Evolutionary conservation across 1,140 invertebrate species (phyloP).

Genomic region (Apis florea): DNA sequence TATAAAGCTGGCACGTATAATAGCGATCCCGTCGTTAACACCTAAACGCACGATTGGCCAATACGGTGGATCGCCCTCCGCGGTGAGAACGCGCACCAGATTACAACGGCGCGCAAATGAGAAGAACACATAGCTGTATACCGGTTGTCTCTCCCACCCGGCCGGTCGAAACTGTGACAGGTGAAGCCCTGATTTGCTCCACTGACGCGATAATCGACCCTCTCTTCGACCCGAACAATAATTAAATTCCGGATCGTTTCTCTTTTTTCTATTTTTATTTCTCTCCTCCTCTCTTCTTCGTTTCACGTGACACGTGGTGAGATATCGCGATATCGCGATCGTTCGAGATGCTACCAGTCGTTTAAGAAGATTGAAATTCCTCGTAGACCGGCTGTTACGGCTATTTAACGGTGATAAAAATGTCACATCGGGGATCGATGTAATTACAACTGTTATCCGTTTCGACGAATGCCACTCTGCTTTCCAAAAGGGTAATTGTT

Average conservation of each 20-base stretch:
- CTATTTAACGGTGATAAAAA: constrained; percentile 39
- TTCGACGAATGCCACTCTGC: constrained; percentile 10
- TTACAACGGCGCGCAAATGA: constrained; percentile 28
- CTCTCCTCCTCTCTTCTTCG: background rate
- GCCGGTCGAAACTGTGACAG: constrained; percentile 64
- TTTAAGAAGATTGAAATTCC: constrained; percentile 14
- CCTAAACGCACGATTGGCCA: constrained; percentile 70
- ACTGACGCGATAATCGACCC: constrained; percentile 71
- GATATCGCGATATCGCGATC: background rate
- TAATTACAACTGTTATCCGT: constrained; percentile 42
- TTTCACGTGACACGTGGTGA: background rate
- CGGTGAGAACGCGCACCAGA: constrained; percentile 34
- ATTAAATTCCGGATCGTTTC: constrained; percentile 69
- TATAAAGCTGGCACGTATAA: constrained; percentile 66
- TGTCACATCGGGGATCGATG: constrained; percentile 14
- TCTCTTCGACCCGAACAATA: constrained; percentile 61
- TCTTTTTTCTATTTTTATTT: constrained; percentile 5
- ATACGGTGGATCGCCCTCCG: constrained; percentile 9
- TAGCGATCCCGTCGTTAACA: constrained; percentile 76
- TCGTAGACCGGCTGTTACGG: constrained; percentile 23
- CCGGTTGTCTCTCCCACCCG: constrained; percentile 34
- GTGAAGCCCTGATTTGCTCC: constrained; percentile 70
- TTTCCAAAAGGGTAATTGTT: constrained; percentile 40
- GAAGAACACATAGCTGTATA: background rate
- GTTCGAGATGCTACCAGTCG: background rate